Percentiles rank a stretch among this genome's conserved stretches.
phyloP scores from a whole-genome alignment of 2,113 vertebrate genomes.

The Ctenomys sociabilis region DNA sequence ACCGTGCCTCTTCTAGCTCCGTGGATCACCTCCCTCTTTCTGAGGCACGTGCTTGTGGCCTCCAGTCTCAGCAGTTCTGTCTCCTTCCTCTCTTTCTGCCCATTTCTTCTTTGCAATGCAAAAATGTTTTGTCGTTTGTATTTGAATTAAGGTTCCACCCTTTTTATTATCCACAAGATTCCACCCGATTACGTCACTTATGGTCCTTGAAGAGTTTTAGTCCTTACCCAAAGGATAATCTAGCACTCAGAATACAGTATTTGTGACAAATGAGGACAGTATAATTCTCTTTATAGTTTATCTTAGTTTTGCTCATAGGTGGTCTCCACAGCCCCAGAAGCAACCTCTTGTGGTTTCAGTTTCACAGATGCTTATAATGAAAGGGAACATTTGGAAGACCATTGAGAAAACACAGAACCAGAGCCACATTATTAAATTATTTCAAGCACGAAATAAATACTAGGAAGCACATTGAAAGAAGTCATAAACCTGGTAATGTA shows the following conservation, averaged over 20 bases:
- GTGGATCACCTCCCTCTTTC: not conserved
- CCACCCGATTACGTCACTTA: not conserved
- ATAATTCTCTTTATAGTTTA: slow-evolving; percentile 71
- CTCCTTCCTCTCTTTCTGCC: not conserved
- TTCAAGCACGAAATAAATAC: slow-evolving; percentile 32
- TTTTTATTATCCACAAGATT: not conserved
- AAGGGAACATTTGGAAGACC: slow-evolving; percentile 47
- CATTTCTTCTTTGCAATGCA: slow-evolving; percentile 48
- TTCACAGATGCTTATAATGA: slow-evolving; percentile 73
- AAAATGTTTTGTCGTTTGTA: not conserved
- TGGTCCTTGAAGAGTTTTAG: slow-evolving; percentile 68
- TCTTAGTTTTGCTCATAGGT: slow-evolving; percentile 69
- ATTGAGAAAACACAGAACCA: slow-evolving; percentile 60
- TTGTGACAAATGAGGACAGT: slow-evolving; percentile 63
- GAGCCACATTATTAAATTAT: slow-evolving; percentile 30
- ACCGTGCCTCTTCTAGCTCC: not conserved
- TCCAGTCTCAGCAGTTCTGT: not conserved
- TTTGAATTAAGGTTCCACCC: slow-evolving; percentile 45
- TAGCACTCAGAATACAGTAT: not conserved
- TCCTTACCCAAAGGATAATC: slow-evolving; percentile 60
- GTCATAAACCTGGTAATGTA: not conserved
- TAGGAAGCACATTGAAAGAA: slow-evolving; percentile 40
- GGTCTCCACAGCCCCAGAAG: slow-evolving; percentile 45
- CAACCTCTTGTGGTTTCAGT: slow-evolving; percentile 60
- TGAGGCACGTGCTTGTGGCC: not conserved